Base-by-base conservation (phyloP, 2,797 vertebrate genomes). In the Rhinoraja longicauda region DNA sequence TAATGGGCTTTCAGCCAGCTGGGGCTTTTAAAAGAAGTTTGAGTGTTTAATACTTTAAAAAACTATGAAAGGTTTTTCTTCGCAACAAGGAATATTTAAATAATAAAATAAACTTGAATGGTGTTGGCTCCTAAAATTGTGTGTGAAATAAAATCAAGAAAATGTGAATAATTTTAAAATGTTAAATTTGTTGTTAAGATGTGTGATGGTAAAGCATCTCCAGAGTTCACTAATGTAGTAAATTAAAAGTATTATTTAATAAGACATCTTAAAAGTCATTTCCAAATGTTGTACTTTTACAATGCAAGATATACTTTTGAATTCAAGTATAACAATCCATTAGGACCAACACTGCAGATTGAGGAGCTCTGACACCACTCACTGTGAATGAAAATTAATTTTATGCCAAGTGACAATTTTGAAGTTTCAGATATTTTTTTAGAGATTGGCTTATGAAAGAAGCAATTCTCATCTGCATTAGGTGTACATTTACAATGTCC, bases 1-100 rank as follows among this genome's bases (percentile, higher is more conserved):
- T 97, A 98, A 97, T 97, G 96, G 96, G 96, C 96, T 97, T 95
- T 95, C 96, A 96, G 97, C 96, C 96, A 97, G 97, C 98, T 95
- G 94, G 93, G 94, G 94, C 88, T 90, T 94, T 92, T 92, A 24
- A 92, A 24, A n/a, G 67, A 92, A 75, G 90, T 92, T 92, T 73
- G 70, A 73, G 70, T 92, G 67, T 88, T 88, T 39, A 19, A 6
- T 36, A n/a, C 39, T 29, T n/a, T 8, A n/a, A 72, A 91, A 45
- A 73, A 13, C 39, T 45, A 17, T 57, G 45, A 12, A 21, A 26
- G 13, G 4, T 67, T 53, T 73, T 72, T 26, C 45, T 92, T 75
- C 8, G 2, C 15, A 39, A 92, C 0, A 73, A 12, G 64, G 45
- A 91, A 45, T 29, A 39, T 92, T 57, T 26, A 29, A 29, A 24